A percentile compares a stretch with the other conserved stretches of the same genome.
Evolutionary conservation across 2,113 vertebrate genomes (phyloP).

Genomic region (Melanotaenia duboulayi): DNA sequence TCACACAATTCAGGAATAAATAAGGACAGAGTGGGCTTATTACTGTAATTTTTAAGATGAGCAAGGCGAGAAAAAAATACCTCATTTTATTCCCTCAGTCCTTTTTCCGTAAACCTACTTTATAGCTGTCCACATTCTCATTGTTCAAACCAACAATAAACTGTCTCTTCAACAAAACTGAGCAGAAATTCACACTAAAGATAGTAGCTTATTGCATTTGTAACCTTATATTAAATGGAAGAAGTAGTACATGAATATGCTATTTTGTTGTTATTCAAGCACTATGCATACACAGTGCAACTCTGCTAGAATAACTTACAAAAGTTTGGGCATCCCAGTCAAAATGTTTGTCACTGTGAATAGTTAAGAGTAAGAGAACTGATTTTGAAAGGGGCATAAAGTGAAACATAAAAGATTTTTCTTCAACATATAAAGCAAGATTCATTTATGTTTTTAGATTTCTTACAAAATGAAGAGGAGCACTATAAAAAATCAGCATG

Average conservation of each 20-base stretch:
- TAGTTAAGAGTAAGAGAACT: neutral
- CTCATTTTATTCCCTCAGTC: conserved; percentile 20
- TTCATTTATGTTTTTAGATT: neutral
- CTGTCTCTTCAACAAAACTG: conserved; percentile 16
- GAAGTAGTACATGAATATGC: conserved; percentile 28
- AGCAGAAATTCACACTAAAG: conserved; percentile 4
- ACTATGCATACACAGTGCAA: conserved; percentile 18
- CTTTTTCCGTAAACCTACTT: conserved; percentile 36
- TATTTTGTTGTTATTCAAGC: conserved; percentile 7
- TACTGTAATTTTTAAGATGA: conserved; percentile 33
- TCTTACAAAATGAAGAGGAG: neutral
- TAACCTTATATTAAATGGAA: conserved; percentile 28
- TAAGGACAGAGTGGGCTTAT: conserved; percentile 24
- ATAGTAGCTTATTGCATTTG: conserved; percentile 17
- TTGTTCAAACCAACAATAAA: conserved; percentile 8
- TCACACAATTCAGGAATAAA: conserved; percentile 17
- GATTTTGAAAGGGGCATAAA: neutral
- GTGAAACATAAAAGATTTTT: neutral
- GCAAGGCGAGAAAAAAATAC: conserved; percentile 62
- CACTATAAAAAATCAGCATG: neutral
- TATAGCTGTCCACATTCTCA: conserved; percentile 13
- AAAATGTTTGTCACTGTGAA: neutral
- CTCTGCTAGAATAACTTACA: neutral
- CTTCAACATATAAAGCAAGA: neutral
- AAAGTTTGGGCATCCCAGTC: conserved; percentile 1